Percentiles rank a stretch among this genome's conserved stretches.
Conservation (phyloP, 1,140 invertebrate species). For the Drosophila lini region DNA sequence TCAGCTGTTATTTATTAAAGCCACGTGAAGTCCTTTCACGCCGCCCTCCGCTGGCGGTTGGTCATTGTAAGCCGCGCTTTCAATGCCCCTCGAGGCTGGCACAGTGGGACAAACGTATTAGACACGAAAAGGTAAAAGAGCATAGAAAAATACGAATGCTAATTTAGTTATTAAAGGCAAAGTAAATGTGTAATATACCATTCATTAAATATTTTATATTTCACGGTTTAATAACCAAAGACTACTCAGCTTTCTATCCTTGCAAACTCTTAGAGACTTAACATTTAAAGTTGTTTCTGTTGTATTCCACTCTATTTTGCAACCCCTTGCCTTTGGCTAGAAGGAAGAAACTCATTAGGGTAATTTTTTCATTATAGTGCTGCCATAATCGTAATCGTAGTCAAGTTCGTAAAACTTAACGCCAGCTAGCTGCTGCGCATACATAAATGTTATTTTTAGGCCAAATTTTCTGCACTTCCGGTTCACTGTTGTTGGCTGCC, state of each 20-base stretch:
- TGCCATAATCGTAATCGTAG: slow-evolving; percentile 41
- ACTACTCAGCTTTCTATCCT: too few species aligned
- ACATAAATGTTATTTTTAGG: slow-evolving; percentile 49
- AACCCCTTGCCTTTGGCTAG: slow-evolving; percentile 37
- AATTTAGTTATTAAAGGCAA: background rate
- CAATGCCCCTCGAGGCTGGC: slow-evolving; percentile 30
- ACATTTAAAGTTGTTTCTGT: background rate
- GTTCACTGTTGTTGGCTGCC: slow-evolving; percentile 56
- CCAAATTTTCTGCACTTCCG: slow-evolving; percentile 47
- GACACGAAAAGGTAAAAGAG: too few species aligned
- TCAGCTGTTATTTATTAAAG: slow-evolving; percentile 79
- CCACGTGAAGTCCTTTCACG: slow-evolving; percentile 32
- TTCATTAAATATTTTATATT: background rate
- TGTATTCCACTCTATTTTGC: slow-evolving; percentile 6
- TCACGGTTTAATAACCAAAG: background rate
- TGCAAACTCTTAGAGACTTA: background rate
- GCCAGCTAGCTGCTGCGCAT: slow-evolving; percentile 31
- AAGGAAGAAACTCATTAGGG: slow-evolving; percentile 26
- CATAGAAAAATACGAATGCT: too few species aligned
- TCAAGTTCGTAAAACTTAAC: slow-evolving; percentile 41
- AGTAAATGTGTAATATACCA: background rate
- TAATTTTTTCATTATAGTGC: slow-evolving; percentile 44
- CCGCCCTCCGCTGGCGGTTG: slow-evolving; percentile 1
- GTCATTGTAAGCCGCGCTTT: slow-evolving; percentile 52
- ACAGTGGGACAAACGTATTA: slow-evolving; percentile 32